These are phyloP conservation scores for Latrodectus hesperus DNA, from an alignment of 2,888 invertebrate genomes.

Conservation along the genomic window DNA sequence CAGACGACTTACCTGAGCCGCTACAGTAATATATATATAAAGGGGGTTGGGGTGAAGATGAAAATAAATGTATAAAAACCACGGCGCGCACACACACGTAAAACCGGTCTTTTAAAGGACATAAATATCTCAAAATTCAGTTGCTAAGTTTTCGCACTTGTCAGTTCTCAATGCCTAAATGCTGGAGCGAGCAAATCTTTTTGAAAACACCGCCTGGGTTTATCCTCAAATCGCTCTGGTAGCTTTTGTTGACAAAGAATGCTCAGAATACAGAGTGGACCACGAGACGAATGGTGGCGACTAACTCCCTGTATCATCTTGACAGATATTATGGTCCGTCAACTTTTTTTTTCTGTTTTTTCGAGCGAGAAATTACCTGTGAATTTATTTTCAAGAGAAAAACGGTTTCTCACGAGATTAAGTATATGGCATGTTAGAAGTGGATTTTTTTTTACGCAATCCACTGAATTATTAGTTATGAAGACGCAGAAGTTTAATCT, in stretches of 20 bases:
- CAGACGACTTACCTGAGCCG: too few species aligned
- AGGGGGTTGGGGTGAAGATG: background rate
- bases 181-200: background rate
- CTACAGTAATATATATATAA: too few species aligned
- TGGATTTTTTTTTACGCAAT: too few species aligned
- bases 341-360: background rate
- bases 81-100: background rate
- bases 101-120: conserved; percentile 28
- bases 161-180: conserved; percentile 8
- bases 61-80: background rate
- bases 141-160: conserved; percentile 53
- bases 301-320: background rate
- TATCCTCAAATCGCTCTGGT: background rate
- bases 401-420: background rate
- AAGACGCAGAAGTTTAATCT: too few species aligned
- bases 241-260: conserved; percentile 12
- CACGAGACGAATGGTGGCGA: background rate
- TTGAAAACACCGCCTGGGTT: background rate
- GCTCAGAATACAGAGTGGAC: background rate
- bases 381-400: background rate
- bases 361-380: background rate
- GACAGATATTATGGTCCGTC: conserved; percentile 1
- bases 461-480: too few species aligned
- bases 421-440: background rate
- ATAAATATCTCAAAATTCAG: conserved; percentile 51